Evolutionary conservation across 2,888 invertebrate species (phyloP), one percentile per base, ranked within the genome.

Genomic region (Teleiodes luculella): DNA sequence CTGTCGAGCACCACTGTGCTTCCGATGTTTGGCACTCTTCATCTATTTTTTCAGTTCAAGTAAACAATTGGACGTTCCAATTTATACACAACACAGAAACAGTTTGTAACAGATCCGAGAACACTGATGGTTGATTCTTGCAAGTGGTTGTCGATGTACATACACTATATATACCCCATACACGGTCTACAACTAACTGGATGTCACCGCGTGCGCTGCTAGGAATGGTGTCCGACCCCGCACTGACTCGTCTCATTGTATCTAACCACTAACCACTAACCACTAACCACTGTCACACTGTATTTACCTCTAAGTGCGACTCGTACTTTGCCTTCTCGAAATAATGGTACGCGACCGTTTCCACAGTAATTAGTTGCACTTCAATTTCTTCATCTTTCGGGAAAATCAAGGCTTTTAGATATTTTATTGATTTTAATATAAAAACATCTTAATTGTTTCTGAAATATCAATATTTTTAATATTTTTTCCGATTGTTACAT

Each of bases 1-100:
- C 83, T 84, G 68, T 81, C 80, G 74, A 86, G 85, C 86, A 87
- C 88, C 83, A 76, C 84, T 86, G 88, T 87, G 87, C 88, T 88
- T 88, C 67, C 75, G 77, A 83, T 85, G 83, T 86, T 78, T 81
- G 85, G 86, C 87, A 86, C 86, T 83, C 74, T 83, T 81, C 68
- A 73, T 83, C 78, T 83, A 73, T 78, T 68, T 79, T 78, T 80
- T 74, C 62, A 76, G 71, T 80, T 74, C 61, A 61, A 67, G 67
- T 67, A 55, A 54, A 69, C 59, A 65, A 78, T 74, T 68, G 76
- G 74, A 72, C 72, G 73, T 65, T 67, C 68, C 64, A 62, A 59
- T 24, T 24, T 24, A 66, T 2, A 55, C 57, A 55, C 55, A 48
- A 57, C 53, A 79, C 82, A 82, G 67, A 64, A 63, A 78, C 74